Conservation (phyloP, 1,140 invertebrate species). For the Brachionus rubens region DNA sequence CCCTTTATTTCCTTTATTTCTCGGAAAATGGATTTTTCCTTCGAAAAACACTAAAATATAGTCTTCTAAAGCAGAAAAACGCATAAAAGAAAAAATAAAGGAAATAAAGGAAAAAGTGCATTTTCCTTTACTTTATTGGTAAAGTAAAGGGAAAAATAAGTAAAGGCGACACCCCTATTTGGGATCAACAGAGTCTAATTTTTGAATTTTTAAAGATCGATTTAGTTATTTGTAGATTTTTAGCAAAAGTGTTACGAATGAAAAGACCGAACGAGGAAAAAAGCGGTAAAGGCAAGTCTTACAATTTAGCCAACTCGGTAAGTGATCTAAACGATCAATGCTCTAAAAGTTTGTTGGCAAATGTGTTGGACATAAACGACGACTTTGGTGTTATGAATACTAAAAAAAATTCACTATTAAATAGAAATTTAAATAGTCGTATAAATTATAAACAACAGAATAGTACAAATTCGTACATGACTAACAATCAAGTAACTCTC, state of each 20-base stretch:
- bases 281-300: background rate
- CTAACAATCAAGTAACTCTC: constrained; percentile 12
- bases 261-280: constrained; percentile 34
- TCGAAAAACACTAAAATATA: too few relatives aligned
- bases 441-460: background rate
- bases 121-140: too few relatives aligned
- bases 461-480: background rate
- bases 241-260: constrained; percentile 60
- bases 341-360: constrained; percentile 39
- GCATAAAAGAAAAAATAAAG: too few relatives aligned
- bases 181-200: too few relatives aligned
- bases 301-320: background rate
- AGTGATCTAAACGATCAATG: background rate
- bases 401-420: background rate
- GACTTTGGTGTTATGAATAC: background rate
- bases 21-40: too few relatives aligned
- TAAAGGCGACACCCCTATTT: too few relatives aligned
- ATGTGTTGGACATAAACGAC: constrained; percentile 41
- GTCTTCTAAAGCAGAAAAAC: too few relatives aligned
- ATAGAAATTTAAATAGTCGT: constrained; percentile 9
- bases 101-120: too few relatives aligned
- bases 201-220: background rate
- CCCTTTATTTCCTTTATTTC: too few relatives aligned
- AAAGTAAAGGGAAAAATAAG: too few relatives aligned
- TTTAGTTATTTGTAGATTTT: constrained; percentile 35